phyloP scores from a whole-genome alignment of 2,113 vertebrate species.

The Oreotrochilus melanogaster region DNA sequence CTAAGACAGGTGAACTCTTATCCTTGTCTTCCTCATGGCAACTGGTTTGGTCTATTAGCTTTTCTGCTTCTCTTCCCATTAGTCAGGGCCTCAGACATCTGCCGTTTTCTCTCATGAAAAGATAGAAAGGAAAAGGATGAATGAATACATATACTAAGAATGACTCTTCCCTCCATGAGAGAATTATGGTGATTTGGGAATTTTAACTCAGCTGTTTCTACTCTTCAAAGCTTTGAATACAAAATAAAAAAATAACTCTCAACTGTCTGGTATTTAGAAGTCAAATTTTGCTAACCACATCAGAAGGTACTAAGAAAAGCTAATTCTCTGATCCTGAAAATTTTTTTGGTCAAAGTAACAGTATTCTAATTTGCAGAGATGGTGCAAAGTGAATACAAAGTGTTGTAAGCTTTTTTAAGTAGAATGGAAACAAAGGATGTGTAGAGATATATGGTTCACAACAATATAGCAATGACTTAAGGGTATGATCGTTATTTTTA shows the following conservation, averaged over 20 bases:
- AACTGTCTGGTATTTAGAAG: background rate
- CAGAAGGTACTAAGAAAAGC: background rate
- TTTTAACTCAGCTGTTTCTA: background rate
- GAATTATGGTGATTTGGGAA: background rate
- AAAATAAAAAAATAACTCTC: background rate
- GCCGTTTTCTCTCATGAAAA: background rate
- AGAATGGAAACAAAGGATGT: background rate
- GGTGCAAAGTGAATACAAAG: background rate
- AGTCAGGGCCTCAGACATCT: background rate
- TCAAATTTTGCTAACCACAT: background rate
- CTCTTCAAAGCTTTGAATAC: background rate
- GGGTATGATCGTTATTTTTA: background rate
- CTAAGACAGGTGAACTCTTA: background rate
- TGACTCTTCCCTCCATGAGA: background rate
- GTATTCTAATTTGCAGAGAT: background rate
- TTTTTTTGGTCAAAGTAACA: background rate
- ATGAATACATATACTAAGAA: background rate
- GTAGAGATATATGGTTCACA: background rate
- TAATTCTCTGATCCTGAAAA: background rate
- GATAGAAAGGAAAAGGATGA: background rate
- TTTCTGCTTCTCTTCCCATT: background rate
- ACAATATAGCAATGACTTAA: background rate
- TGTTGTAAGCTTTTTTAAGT: background rate
- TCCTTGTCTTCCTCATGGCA: background rate
- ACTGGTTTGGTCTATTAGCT: background rate